Evolutionary conservation across 1,140 invertebrate species (phyloP).

Genomic region (Zaprionus taronus): DNA sequence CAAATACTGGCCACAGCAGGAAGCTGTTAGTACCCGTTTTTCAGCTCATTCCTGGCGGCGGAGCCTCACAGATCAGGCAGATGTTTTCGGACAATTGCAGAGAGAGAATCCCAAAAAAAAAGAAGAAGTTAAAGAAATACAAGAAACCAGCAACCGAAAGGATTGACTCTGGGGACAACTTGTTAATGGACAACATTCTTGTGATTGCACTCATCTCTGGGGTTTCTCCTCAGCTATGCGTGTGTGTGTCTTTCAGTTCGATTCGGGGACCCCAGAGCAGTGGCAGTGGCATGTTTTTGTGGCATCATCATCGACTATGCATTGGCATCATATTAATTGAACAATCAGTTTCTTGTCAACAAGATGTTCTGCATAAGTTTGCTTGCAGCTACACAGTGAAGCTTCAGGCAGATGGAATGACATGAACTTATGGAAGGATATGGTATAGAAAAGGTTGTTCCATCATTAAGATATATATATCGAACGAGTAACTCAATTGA

Average conservation of each 20-base stretch:
- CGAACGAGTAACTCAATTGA: not conserved
- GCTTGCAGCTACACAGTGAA: constrained; percentile 39
- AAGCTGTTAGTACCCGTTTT: constrained; percentile 38
- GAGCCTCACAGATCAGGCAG: constrained; percentile 55
- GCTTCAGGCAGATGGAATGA: not conserved
- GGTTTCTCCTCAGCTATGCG: constrained; percentile 29
- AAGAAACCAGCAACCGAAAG: too few relatives aligned
- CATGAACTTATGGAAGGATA: not conserved
- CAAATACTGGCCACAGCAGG: constrained; percentile 60
- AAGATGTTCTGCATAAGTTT: constrained; percentile 41
- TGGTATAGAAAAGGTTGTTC: not conserved
- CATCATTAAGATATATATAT: not conserved
- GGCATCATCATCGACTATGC: constrained; percentile 12
- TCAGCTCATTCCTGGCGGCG: not conserved
- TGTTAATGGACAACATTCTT: constrained; percentile 75
- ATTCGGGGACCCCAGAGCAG: constrained; percentile 10
- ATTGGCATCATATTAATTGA: constrained; percentile 54
- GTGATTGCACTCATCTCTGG: constrained; percentile 51
- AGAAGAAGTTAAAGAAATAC: constrained; percentile 9
- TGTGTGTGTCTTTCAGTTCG: not conserved
- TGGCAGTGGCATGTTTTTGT: constrained; percentile 17
- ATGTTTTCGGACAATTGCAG: constrained; percentile 54
- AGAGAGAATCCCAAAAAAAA: not conserved
- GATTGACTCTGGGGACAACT: constrained; percentile 67
- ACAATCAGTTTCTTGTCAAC: constrained; percentile 64